Evolutionary conservation across 2,888 invertebrate species (phyloP).

Genomic region (Diogma glabrata): DNA sequence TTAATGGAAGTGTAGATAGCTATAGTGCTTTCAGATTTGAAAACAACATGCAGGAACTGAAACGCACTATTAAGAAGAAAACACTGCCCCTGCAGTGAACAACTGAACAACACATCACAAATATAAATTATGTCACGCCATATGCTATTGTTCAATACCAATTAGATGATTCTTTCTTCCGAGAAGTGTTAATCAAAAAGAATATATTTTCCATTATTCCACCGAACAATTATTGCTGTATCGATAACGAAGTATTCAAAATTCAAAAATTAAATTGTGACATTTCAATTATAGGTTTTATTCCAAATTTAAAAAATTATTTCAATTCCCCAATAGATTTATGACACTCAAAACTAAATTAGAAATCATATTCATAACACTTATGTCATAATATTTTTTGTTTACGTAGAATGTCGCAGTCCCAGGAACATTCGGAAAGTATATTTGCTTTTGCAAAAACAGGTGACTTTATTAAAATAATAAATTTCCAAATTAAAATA

Average conservation of each 20-base stretch:
- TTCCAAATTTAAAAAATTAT: slow-evolving; percentile 2
- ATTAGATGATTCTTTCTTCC: no score
- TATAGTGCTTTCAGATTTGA: no score
- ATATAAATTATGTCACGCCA: not conserved
- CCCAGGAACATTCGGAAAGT: not conserved
- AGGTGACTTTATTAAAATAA: not conserved
- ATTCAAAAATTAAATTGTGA: slow-evolving; percentile 5
- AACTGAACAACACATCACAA: slow-evolving; percentile 1
- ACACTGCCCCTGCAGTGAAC: not conserved
- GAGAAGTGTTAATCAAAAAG: slow-evolving; percentile 4
- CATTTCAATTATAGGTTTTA: slow-evolving; percentile 3
- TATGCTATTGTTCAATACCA: slow-evolving; percentile 1
- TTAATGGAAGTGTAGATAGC: not conserved
- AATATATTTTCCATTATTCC: slow-evolving; percentile 2
- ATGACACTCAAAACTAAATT: slow-evolving; percentile 1
- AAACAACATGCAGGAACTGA: slow-evolving; percentile 2
- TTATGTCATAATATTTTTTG: no score
- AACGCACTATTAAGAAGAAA: not conserved
- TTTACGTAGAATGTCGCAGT: no score
- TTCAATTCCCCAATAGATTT: not conserved
- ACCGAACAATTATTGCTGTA: not conserved
- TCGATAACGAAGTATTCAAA: slow-evolving; percentile 1
- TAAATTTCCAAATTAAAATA: no score
- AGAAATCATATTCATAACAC: not conserved
- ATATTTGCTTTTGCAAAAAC: not conserved